Percentiles rank a stretch among this genome's conserved stretches.
phyloP scores from a whole-genome alignment of 35 echinoderm and acorn worm species.

The Apostichopus parvimensis region DNA sequence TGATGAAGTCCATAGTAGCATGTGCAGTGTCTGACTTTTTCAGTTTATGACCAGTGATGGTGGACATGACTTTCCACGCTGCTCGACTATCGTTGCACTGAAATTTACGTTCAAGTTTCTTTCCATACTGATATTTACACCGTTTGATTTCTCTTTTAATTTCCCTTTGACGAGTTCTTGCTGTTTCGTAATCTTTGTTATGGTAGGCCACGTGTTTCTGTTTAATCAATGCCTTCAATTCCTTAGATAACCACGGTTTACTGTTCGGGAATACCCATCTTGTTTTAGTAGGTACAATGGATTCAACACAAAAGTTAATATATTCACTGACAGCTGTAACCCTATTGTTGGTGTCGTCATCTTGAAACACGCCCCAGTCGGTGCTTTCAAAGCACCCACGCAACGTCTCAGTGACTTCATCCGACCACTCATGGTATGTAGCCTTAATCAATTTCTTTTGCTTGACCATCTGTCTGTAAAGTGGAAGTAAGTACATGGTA shows the following conservation, averaged over 20 bases:
- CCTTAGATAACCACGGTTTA: slow-evolving; percentile 25
- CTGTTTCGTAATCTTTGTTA: no score
- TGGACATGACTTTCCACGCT: slow-evolving; percentile 36
- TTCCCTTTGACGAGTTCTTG: no score
- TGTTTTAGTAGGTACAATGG: slow-evolving; percentile 11
- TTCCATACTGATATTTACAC: slow-evolving; percentile 37
- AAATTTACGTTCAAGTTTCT: slow-evolving; percentile 38
- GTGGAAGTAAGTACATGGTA: background rate
- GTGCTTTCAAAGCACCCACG: slow-evolving; percentile 28
- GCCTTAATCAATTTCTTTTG: slow-evolving; percentile 8
- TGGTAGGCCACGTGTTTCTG: no score
- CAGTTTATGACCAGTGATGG: slow-evolving; percentile 19
- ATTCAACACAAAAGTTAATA: slow-evolving; percentile 43
- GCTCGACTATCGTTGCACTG: slow-evolving; percentile 1
- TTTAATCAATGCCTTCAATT: background rate
- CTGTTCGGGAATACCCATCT: background rate
- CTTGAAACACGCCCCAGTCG: slow-evolving; percentile 37
- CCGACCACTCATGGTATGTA: background rate
- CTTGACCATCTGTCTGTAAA: slow-evolving; percentile 19
- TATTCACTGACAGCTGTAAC: background rate
- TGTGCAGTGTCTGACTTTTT: background rate
- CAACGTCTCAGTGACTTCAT: background rate
- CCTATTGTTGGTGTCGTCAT: slow-evolving; percentile 1
- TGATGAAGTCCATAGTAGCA: background rate
- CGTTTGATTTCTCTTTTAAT: slow-evolving; percentile 11